A percentile compares a stretch with the other conserved stretches of the same genome.
These are phyloP conservation scores for Strigamia maritima DNA, from an alignment of 2,888 invertebrate genomes.

Conservation along the genomic window DNA sequence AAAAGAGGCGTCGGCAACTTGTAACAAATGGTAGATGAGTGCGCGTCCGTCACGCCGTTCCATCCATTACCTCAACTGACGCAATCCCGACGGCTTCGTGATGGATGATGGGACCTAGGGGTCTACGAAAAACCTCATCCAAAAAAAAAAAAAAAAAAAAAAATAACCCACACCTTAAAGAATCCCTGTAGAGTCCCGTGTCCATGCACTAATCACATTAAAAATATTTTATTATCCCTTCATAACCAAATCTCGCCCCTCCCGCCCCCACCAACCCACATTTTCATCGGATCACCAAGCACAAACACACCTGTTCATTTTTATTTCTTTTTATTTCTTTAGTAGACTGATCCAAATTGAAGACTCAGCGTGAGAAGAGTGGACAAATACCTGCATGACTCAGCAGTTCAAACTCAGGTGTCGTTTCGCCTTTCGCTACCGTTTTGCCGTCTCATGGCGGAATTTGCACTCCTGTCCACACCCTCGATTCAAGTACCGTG, in stretches of 20 bases:
- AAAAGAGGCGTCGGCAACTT: constrained; percentile 20
- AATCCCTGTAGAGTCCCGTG: not conserved
- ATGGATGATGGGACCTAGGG: constrained; percentile 31
- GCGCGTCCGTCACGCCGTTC: constrained; percentile 30
- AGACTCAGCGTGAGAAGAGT: constrained; percentile 16
- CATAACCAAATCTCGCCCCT: not conserved
- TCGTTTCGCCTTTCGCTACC: constrained; percentile 28
- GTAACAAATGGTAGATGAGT: constrained; percentile 30
- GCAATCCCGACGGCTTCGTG: constrained; percentile 22
- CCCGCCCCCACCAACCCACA: not conserved
- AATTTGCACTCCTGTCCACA: constrained; percentile 34
- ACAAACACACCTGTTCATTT: constrained; percentile 19
- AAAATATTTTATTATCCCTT: not conserved
- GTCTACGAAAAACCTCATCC: not conserved
- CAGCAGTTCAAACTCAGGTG: not conserved
- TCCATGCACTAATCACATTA: not conserved
- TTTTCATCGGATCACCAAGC: constrained; percentile 10
- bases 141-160: not conserved
- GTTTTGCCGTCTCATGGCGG: constrained; percentile 34
- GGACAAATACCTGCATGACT: constrained; percentile 28
- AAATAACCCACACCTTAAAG: constrained; percentile 14
- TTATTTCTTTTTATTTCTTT: not conserved
- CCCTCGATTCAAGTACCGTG: constrained; percentile 28
- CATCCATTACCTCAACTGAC: constrained; percentile 32
- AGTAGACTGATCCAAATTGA: constrained; percentile 9